Evolutionary conservation across 2,797 vertebrate species (phyloP), one percentile per base, ranked within the genome.

Genomic region (Etheostoma perlongum): DNA sequence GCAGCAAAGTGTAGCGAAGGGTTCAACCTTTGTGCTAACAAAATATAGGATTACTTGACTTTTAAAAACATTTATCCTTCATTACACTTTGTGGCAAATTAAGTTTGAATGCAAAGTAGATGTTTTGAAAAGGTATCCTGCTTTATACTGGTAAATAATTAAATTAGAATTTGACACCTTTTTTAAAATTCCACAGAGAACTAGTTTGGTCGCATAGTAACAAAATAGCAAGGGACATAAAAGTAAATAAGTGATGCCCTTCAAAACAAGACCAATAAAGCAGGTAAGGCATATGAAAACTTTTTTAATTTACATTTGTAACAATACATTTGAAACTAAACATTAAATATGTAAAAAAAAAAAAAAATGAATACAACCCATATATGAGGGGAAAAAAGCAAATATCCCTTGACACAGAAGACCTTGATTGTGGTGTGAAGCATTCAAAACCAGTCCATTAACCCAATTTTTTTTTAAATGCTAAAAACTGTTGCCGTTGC

Each of bases 1-100:
- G 55, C 62, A 72, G 46, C 27, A 68, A 64, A 23, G 12, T 64
- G 65, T 23, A 27, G 19, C 1, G 9, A 52, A 51, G 64, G 18
- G 53, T 81, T 90, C 60, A 77, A 25, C 46, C 52, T 72, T 8
- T 61, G 53, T 63, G 15, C 36, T 74, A 48, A 73, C 60, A 61
- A 23, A 52, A 27, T 0, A 49, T 11, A 72, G 40, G 76, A 70
- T 8, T 2, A 25, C 27, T 55, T 51, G 16, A 46, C 11, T 30
- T 30, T 59, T 61, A 27, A 36, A 60, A 73, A n/a, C 12, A 33
- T 42, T 57, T 15, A 30, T 23, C 21, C 6, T 3, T 52, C 44
- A 53, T 62, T 16, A 30, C 49, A 53, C 23, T 67, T 47, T 57
- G 21, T 33, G 12, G 64, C 5, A 33, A 30, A 66, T 59, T 49